Evolutionary conservation across 1,140 invertebrate genomes (phyloP).

Genomic region (Caenorhabditis briggsae): DNA sequence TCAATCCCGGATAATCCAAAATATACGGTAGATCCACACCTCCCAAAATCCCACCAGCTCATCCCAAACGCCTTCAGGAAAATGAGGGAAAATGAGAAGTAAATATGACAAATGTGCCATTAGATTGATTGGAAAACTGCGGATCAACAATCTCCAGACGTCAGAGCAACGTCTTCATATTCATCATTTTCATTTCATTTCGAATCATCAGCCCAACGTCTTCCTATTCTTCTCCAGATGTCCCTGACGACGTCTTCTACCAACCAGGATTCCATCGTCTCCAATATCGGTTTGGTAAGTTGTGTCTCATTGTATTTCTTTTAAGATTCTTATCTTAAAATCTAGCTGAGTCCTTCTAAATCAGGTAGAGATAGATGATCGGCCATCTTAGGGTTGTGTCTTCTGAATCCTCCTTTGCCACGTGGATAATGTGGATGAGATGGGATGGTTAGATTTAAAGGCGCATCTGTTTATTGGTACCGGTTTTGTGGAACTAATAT

Average conservation of each 20-base stretch:
- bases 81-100: no score
- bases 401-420: no score
- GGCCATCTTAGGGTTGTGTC: no score
- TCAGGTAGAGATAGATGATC: no score
- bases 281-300: slow-evolving; percentile 6
- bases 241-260: background rate
- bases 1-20: no score
- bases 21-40: no score
- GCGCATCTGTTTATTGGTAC: no score
- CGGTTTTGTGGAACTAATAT: no score
- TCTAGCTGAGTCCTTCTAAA: background rate
- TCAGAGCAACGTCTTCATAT: background rate
- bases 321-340: background rate
- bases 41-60: no score
- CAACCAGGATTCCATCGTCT: background rate
- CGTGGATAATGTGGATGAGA: no score
- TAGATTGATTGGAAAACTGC: background rate
- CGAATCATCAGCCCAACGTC: background rate
- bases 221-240: background rate
- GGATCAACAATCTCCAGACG: background rate
- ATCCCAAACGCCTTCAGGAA: no score
- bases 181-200: background rate
- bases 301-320: background rate
- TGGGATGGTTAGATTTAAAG: no score
- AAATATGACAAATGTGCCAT: background rate